Evolutionary conservation across 2,888 invertebrate genomes (phyloP), one percentile per base, ranked within the genome.

Genomic region (Philhelius pedissequus): DNA sequence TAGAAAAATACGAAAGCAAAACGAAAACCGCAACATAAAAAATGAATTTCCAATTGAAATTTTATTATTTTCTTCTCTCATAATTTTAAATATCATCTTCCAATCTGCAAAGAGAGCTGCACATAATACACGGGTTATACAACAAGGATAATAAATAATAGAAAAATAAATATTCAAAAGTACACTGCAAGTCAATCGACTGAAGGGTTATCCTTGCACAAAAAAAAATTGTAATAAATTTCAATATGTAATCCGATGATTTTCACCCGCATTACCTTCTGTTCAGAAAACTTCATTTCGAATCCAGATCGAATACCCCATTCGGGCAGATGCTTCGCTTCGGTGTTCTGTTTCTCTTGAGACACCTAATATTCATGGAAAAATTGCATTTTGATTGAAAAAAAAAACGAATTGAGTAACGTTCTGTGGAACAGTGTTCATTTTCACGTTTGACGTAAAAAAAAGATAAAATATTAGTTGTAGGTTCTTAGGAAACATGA

Each of bases 221-320:
- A 2, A 2, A 48, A 9, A 32, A 38, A 11, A 52, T 56, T 20
- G 64, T 71, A 69, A 81, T 81, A 70, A 76, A 76, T 81, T 81
- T 76, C 64, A 76, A 76, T 70, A 71, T 81, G 81, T 81, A 81
- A 81, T 81, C 76, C 43, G 68, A 76, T 80, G 80, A 81, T 76
- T 48, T 70, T 70, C 60, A 32, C 68, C 62, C 40, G 35, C 76
- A 20, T 13, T 48, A 43, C 58, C 40, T 43, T 43, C 43, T 25
- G 38, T 8, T 43, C 1, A 7, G 18, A 40, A n/a, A 18, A 30
- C 45, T 48, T 48, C 56, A 56, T 56, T 20, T 32, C 13, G 20
- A 20, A 35, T 30, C 32, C 32, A 35, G 20, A 56, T 56, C 56
- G 35, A 30, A 56, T 56, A 20, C 15, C 27, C 56, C 13, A 70